Base-by-base conservation (phyloP, 2,797 vertebrate genomes). In the Cirrhinus molitorella region DNA sequence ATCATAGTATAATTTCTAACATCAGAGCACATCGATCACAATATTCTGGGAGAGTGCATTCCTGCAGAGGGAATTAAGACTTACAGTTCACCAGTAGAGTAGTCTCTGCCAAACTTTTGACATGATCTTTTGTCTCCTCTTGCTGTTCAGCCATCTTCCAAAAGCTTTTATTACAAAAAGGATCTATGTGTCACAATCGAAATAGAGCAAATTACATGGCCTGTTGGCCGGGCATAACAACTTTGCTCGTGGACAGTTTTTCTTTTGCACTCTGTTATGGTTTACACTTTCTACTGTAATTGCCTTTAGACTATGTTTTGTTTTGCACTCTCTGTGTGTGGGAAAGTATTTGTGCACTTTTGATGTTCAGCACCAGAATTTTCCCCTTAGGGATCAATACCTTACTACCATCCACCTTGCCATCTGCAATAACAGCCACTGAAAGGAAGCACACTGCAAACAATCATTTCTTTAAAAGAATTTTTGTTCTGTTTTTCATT, bases 71-170 rank as follows among this genome's bases (percentile, higher is more conserved):
- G 47, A 68, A 83, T 80, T 70, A 88, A 74, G 78, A 72, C 59
- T 68, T 78, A 74, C 78, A 63, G 85, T 45, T 77, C 43, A 82
- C 76, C 19, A 77, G 55, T 28, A 28, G 43, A 73, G 55, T 63
- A 45, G 79, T 45, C 81, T 83, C 55, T 84, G 28, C 65, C 65
- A 76, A 51, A 67, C 59, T 45, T 82, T 66, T 85, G 79, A 84
- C 82, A 78, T 59, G 63, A 82, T 84, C 43, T 87, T 87, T 79
- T 78, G 81, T 84, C 63, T 87, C 80, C 49, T 28, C 45, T 45
- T 77, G 76, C 57, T 77, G 71, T 81, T 76, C 17, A 78, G 79
- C 49, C 80, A 78, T 80, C 75, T 75, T 77, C 81, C 74, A 67
- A 68, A 88, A 84, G 49, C 83, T 88, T 76, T 75, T 53, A 84